phyloP scores from a whole-genome alignment of 2,113 vertebrate genomes.

The Serranochromis macrocephalus region DNA sequence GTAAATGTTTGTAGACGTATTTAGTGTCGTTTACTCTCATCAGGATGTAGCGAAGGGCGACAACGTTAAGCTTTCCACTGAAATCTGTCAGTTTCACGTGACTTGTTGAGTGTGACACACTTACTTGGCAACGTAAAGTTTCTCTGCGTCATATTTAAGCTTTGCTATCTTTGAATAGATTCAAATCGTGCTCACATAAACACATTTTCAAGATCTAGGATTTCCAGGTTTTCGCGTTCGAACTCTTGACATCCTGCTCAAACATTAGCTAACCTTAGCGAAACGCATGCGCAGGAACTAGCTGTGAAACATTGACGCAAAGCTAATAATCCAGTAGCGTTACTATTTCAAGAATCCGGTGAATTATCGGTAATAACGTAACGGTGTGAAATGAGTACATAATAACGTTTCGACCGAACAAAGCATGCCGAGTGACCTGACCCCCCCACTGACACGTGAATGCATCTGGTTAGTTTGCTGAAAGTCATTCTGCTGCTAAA shows the following conservation, averaged over 20 bases:
- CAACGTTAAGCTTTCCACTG: not conserved
- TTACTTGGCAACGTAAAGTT: not conserved
- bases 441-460: not conserved
- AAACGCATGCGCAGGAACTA: not conserved
- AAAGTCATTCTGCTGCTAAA: not conserved
- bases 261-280: not conserved
- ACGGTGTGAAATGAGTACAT: not conserved
- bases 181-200: not conserved
- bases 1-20: not conserved
- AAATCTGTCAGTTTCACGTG: not conserved
- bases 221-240: not conserved
- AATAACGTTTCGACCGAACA: not conserved
- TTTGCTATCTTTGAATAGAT: not conserved
- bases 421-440: not conserved
- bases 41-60: not conserved
- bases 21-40: not conserved
- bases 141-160: not conserved
- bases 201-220: not conserved
- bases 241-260: not conserved
- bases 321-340: not conserved
- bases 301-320: not conserved
- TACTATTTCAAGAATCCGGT: not conserved
- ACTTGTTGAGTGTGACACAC: not conserved
- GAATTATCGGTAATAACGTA: not conserved
- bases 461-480: not conserved